Evolutionary conservation across 2,888 invertebrate genomes (phyloP).

Genomic region (Tipula confusa): DNA sequence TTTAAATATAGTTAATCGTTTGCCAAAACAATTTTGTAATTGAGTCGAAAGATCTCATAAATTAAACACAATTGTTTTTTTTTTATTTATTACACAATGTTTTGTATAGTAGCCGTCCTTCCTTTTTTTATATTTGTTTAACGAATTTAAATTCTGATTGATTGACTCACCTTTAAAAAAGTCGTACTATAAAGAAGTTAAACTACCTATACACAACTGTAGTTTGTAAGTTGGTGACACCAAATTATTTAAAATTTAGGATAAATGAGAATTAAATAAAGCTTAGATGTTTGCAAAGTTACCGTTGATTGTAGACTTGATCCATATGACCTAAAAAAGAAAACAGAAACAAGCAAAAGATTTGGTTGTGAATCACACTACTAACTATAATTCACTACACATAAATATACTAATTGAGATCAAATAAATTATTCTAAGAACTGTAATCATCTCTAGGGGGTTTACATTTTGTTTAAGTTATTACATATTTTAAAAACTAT

Average conservation of each 20-base stretch:
- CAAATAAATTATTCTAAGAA: not conserved
- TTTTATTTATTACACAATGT: not conserved
- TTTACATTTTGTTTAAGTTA: too few species aligned
- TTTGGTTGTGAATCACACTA: not conserved
- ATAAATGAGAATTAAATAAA: not conserved
- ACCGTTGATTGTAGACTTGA: not conserved
- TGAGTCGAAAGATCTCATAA: not conserved
- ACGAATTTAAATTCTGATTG: not conserved
- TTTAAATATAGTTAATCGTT: too few species aligned
- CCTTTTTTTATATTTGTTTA: not conserved
- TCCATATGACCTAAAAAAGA: not conserved
- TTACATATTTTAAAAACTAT: too few species aligned
- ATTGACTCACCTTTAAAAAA: not conserved
- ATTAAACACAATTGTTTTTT: not conserved
- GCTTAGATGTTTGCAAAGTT: not conserved
- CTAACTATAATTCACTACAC: too few species aligned
- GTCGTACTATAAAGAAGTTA: too few species aligned
- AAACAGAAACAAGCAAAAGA: not conserved
- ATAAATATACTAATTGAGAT: not conserved
- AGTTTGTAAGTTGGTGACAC: not conserved
- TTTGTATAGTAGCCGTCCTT: not conserved
- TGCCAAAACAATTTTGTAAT: too few species aligned
- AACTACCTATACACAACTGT: not conserved
- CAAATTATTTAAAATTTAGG: not conserved
- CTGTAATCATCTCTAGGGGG: not conserved